Evolutionary conservation across 2,797 vertebrate genomes (phyloP).

Genomic region (Amniataba percoides): DNA sequence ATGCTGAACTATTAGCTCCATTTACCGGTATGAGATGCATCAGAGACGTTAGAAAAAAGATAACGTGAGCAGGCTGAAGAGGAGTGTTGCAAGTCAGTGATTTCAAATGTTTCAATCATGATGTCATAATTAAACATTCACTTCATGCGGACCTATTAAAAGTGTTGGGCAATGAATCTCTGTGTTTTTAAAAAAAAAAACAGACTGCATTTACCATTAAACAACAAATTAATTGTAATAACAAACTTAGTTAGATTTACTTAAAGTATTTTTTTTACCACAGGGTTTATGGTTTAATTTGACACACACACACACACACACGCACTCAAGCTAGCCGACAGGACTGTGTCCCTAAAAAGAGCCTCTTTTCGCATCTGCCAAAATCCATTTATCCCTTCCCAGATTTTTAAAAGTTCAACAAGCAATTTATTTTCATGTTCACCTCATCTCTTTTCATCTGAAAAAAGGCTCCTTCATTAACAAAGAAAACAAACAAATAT

Average conservation of each 20-base stretch:
- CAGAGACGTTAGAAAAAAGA: neutral
- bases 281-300: constrained; percentile 10
- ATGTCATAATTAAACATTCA: constrained; percentile 10
- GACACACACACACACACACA: constrained; percentile 14
- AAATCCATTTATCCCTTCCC: constrained; percentile 21
- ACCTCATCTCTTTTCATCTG: neutral
- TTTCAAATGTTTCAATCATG: neutral
- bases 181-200: constrained; percentile 1
- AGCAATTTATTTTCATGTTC: constrained; percentile 4
- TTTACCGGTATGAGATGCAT: constrained; percentile 8
- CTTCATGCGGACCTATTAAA: neutral
- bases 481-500: neutral
- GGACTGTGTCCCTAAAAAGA: constrained; percentile 37
- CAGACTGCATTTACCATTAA: neutral
- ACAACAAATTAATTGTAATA: neutral
- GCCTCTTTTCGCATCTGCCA: constrained; percentile 43
- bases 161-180: neutral
- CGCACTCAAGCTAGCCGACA: constrained; percentile 9
- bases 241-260: neutral
- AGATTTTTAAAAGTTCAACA: constrained; percentile 28
- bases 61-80: neutral
- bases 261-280: neutral
- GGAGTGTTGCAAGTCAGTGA: neutral
- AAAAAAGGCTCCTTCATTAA: neutral
- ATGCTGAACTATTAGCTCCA: constrained; percentile 2